Percentiles rank a stretch among this genome's conserved stretches.
Conservation (phyloP, 23 tunicate genomes). For the Clavelina lepadiformis region DNA sequence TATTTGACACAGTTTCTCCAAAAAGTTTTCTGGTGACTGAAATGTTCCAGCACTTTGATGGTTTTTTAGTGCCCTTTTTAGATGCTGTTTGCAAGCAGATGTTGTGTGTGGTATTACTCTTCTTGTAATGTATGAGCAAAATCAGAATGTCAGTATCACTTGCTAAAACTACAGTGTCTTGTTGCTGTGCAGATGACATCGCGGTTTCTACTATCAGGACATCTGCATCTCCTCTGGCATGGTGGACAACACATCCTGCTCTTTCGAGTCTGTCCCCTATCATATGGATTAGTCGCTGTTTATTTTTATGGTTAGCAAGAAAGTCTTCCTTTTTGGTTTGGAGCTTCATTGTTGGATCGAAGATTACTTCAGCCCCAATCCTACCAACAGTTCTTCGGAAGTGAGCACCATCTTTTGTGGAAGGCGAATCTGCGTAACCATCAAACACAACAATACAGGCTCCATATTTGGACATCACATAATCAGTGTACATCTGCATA, state of each 20-base stretch:
- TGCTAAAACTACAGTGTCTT: slow-evolving; percentile 2
- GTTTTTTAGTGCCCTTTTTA: not conserved
- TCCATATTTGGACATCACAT: not conserved
- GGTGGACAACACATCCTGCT: slow-evolving; percentile 7
- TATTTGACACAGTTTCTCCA: not conserved
- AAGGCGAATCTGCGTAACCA: slow-evolving; percentile 1
- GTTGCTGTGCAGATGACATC: slow-evolving; percentile 7
- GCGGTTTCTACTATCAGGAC: slow-evolving; percentile 7
- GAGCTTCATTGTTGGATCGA: not conserved
- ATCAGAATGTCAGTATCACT: slow-evolving; percentile 5
- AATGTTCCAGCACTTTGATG: slow-evolving; percentile 7
- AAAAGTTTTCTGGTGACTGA: not conserved
- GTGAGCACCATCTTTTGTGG: slow-evolving; percentile 1
- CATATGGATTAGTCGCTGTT: slow-evolving; percentile 5
- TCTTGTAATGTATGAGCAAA: slow-evolving; percentile 1
- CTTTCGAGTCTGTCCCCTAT: slow-evolving; percentile 7
- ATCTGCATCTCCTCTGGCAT: slow-evolving; percentile 10
- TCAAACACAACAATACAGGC: not conserved
- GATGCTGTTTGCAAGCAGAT: slow-evolving; percentile 5
- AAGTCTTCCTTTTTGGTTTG: slow-evolving; percentile 11
- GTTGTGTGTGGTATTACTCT: not conserved
- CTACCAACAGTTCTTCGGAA: slow-evolving; percentile 1
- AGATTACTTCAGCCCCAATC: not conserved
- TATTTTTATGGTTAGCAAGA: slow-evolving; percentile 13
- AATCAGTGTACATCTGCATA: not conserved